Evolutionary conservation across 2,113 vertebrate species (phyloP).

Genomic region (Pristiophorus japonicus): DNA sequence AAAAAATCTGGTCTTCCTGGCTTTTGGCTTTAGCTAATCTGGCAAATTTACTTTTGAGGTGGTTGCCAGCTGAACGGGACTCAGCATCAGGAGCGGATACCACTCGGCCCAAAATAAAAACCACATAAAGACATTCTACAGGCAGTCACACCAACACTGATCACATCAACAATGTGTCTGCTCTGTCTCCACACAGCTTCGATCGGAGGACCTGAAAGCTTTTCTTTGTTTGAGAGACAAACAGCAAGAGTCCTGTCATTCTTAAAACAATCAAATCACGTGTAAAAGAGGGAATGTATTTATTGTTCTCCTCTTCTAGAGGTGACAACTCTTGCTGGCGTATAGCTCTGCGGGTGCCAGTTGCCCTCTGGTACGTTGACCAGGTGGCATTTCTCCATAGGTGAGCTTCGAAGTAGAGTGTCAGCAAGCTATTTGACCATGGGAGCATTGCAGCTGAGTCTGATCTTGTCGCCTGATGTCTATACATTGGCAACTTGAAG

Average conservation of each 20-base stretch:
- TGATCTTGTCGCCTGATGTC: too few relatives aligned
- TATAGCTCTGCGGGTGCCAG: too few relatives aligned
- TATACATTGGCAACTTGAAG: too few relatives aligned
- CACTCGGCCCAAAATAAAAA: background rate
- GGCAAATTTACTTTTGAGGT: too few relatives aligned
- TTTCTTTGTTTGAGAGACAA: background rate
- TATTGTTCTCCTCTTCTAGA: too few relatives aligned
- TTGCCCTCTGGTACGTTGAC: too few relatives aligned
- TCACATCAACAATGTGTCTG: background rate
- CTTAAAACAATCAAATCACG: background rate
- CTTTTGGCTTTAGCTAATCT: too few relatives aligned
- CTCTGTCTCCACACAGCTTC: background rate
- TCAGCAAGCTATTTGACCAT: background rate
- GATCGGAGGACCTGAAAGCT: background rate
- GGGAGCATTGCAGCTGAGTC: background rate
- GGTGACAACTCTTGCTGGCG: background rate
- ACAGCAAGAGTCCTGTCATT: background rate
- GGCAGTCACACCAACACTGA: background rate
- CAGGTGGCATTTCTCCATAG: background rate
- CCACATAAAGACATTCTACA: background rate
- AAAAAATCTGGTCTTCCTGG: too few relatives aligned
- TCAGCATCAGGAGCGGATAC: background rate
- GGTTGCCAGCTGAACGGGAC: background rate
- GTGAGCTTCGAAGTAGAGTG: background rate
- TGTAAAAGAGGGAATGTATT: background rate